Evolutionary conservation across 2,888 invertebrate species (phyloP), one percentile per base, ranked within the genome.

Genomic region (Anaspis maculata): DNA sequence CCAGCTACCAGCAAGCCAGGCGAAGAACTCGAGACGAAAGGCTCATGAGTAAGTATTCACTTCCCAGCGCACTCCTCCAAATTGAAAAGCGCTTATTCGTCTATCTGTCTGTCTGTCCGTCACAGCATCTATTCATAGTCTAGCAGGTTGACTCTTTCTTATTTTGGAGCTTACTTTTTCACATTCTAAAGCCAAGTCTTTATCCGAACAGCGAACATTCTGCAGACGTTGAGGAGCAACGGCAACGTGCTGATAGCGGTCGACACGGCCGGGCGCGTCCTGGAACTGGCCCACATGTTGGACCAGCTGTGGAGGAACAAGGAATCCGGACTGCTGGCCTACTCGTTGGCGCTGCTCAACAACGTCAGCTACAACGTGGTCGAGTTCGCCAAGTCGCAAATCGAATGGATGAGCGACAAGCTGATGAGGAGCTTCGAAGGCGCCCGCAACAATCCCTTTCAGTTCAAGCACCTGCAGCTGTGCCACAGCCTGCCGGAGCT

Each of bases 331-430:
- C 71, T 98, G 3, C 79, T 92, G 39, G 89, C 94, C 0, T 98
- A 97, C 65, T 92, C 94, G 0, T 67, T 98, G 29, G 90, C 94
- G 0, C 70, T 98, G 33, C 70, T 98, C 2, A 97, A 90, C 51
- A 95, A 97, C 60, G 95, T 98, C 38, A 91, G 94, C 60, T 97
- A 95, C 57, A 97, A 97, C 60, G 97, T 97, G 0, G 89, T 97
- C 2, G 97, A 97, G 65, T 97, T 97, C 67, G 97, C 98, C 2
- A 98, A 97, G 64, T 94, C 94, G 0, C 94, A 86, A 75, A 94
- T 98, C 47, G 98, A 98, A 68, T 98, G 97, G 98, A 98, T 99
- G 98, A 94, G 94, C 59, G 97, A 98, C 58, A 97, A 96, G 59
- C 69, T 99, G 24, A 92, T 96, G 73, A 79, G 91, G 39, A 83